phyloP scores from a whole-genome alignment of 2,113 vertebrate genomes.

The Grammomys surdaster region DNA sequence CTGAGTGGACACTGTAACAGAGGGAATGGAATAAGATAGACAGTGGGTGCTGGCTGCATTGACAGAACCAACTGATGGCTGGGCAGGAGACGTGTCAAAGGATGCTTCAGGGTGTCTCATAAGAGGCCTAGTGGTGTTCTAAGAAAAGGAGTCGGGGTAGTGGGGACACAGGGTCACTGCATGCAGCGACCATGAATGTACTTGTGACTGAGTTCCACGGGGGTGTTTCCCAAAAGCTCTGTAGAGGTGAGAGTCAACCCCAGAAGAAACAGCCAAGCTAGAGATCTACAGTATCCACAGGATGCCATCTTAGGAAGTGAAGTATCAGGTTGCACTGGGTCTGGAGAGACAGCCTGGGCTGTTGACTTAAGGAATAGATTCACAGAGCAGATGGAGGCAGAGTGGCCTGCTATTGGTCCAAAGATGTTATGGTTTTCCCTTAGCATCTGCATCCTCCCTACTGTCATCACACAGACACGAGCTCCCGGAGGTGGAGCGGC shows the following conservation, averaged over 20 bases:
- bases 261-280: neutral
- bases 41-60: accelerated
- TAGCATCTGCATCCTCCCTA: neutral
- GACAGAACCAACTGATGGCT: neutral
- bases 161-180: too few relatives aligned
- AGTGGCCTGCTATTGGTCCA: neutral
- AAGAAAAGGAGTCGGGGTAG: neutral
- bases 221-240: neutral
- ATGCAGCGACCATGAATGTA: accelerated
- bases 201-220: neutral
- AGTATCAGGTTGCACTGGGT: neutral
- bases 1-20: neutral
- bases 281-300: neutral
- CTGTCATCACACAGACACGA: accelerated
- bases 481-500: too few relatives aligned
- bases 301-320: neutral
- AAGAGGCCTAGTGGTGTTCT: neutral
- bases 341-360: neutral
- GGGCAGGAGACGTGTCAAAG: neutral
- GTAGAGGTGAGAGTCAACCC: neutral
- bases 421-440: too few relatives aligned
- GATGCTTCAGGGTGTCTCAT: accelerated
- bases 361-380: neutral
- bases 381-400: accelerated
- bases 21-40: neutral